These are phyloP conservation scores for Mandrillus leucophaeus DNA, from an alignment of 2,113 vertebrate species.

Conservation along the genomic window DNA sequence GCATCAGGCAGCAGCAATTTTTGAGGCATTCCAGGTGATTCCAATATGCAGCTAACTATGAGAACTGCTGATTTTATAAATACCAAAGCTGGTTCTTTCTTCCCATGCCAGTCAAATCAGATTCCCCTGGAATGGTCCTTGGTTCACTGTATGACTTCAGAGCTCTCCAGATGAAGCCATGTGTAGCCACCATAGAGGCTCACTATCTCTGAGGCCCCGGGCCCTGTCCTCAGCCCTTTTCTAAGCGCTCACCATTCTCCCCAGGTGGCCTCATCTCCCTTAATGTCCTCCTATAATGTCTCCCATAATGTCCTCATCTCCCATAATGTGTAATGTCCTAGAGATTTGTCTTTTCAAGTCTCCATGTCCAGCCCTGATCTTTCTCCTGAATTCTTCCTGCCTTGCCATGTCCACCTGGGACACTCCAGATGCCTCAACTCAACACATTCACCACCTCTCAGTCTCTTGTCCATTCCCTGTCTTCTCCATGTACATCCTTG, in stretches of 20 bases:
- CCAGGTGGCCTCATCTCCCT: background rate
- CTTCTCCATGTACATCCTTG: background rate
- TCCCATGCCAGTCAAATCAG: rapidly evolving
- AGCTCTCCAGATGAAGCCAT: background rate
- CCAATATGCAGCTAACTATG: background rate
- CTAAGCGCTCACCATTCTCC: background rate
- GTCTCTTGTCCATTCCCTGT: background rate
- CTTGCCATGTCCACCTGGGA: background rate
- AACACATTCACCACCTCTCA: background rate
- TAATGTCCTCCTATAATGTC: no score
- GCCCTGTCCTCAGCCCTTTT: background rate
- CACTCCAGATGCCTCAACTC: background rate
- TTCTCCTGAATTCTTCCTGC: background rate
- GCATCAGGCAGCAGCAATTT: background rate
- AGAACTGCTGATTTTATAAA: background rate
- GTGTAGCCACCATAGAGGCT: background rate
- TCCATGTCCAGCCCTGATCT: background rate
- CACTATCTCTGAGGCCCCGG: background rate
- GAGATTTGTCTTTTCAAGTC: background rate
- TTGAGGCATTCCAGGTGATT: background rate
- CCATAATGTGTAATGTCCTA: no score
- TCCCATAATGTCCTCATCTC: no score
- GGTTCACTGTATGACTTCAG: no score
- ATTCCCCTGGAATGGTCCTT: background rate
- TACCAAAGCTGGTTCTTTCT: background rate